These are phyloP conservation scores for Procambarus clarkii DNA, from an alignment of 1,140 invertebrate species.

Conservation along the genomic window DNA sequence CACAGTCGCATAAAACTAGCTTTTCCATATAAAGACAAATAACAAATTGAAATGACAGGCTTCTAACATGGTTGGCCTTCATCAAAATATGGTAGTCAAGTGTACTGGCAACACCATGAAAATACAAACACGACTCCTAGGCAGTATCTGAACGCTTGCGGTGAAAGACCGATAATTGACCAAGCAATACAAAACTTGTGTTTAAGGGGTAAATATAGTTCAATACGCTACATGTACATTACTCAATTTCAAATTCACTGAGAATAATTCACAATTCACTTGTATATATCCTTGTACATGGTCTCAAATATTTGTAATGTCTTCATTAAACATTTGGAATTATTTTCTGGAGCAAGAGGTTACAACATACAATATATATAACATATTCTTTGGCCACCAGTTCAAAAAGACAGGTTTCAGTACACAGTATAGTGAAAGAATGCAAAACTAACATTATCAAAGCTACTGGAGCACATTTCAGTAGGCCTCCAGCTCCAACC, in stretches of 20 bases:
- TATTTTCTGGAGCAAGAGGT: neutral
- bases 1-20: neutral
- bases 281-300: too few relatives aligned
- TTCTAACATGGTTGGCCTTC: neutral
- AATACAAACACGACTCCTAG: slow-evolving; percentile 1
- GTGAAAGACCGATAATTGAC: slow-evolving; percentile 12
- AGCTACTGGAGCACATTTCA: too few relatives aligned
- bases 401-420: too few relatives aligned
- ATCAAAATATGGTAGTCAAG: neutral
- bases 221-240: neutral
- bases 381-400: too few relatives aligned
- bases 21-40: neutral
- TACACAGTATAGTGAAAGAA: too few relatives aligned
- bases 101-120: neutral
- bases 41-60: neutral
- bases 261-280: neutral
- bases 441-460: too few relatives aligned
- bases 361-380: neutral
- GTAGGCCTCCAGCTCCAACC: too few relatives aligned
- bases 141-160: slow-evolving; percentile 12
- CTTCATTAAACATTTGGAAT: neutral
- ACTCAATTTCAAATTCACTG: neutral
- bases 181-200: slow-evolving; percentile 16
- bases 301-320: neutral
- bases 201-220: neutral